phyloP scores from a whole-genome alignment of 2,797 vertebrate species.

The Catharus ustulatus region DNA sequence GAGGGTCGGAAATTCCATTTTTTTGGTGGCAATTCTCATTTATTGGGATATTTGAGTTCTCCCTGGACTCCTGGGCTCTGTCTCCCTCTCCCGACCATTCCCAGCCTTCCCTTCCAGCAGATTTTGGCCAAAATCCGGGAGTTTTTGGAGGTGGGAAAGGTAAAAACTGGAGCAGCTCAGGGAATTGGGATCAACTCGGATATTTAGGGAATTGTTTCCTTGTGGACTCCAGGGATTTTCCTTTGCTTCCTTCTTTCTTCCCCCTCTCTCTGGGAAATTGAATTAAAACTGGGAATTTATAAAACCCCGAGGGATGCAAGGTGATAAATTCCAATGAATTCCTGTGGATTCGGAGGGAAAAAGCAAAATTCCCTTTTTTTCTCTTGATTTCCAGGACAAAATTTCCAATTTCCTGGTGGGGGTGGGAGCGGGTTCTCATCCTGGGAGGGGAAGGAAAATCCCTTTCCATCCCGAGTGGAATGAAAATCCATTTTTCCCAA shows the following conservation, averaged over 20 bases:
- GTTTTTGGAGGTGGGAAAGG: neutral
- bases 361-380: neutral
- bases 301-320: neutral
- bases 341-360: fast-evolving
- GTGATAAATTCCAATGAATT: neutral
- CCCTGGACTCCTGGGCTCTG: neutral
- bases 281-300: neutral
- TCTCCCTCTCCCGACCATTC: conserved; percentile 38
- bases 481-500: too few species aligned
- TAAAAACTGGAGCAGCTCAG: neutral
- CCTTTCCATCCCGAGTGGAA: too few species aligned
- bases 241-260: neutral
- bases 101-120: neutral
- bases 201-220: neutral
- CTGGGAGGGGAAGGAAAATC: too few species aligned
- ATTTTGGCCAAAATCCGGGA: fast-evolving
- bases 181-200: fast-evolving
- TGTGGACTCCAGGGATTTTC: neutral
- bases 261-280: fast-evolving
- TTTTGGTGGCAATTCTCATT: fast-evolving
- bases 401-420: fast-evolving
- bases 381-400: neutral
- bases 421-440: neutral
- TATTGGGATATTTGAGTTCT: too few species aligned
- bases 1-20: fast-evolving